phyloP scores from a whole-genome alignment of 2,797 vertebrate species.

The Tangara arthus region DNA sequence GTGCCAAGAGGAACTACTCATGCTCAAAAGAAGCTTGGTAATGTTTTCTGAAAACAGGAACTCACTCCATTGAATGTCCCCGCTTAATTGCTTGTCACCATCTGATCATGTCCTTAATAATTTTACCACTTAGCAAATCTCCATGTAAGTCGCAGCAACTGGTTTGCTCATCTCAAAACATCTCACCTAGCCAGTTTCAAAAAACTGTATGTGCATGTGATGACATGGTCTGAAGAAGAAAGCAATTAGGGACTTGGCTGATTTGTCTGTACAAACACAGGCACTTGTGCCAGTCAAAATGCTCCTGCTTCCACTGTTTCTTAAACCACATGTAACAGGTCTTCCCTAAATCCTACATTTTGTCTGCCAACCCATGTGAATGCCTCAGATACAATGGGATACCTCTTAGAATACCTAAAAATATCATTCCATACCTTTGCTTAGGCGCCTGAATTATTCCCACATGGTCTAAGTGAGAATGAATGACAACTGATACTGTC shows the following conservation, averaged over 20 bases:
- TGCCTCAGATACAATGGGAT: neutral
- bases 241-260: neutral
- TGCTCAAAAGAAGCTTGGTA: neutral
- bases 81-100: neutral
- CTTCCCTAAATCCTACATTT: neutral
- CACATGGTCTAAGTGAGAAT: neutral
- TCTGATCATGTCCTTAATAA: neutral
- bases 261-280: neutral
- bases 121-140: neutral
- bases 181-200: neutral
- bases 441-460: neutral
- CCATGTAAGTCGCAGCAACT: neutral
- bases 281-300: neutral
- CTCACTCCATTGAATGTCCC: neutral
- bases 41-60: neutral
- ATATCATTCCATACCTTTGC: neutral
- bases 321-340: fast-evolving
- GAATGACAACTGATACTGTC: neutral
- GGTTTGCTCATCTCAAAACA: neutral
- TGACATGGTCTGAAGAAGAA: neutral
- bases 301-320: neutral
- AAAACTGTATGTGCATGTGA: neutral
- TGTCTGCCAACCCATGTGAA: neutral
- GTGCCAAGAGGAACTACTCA: neutral
- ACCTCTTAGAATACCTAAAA: neutral